These are phyloP conservation scores for Glossophaga mutica DNA, from an alignment of 2,797 vertebrate species.

Conservation along the genomic window DNA sequence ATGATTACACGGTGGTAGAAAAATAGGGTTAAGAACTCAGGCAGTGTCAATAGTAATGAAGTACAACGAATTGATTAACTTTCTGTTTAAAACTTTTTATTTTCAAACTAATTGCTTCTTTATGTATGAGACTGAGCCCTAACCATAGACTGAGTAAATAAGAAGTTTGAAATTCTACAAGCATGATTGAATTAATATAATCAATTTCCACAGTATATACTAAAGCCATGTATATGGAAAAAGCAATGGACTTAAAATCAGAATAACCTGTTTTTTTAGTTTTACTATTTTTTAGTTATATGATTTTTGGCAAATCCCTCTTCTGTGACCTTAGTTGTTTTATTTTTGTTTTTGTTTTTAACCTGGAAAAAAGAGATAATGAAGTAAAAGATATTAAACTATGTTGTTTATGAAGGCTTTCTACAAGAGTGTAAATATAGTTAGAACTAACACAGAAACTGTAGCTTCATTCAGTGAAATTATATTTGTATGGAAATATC, in stretches of 20 bases:
- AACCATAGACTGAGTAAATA: constrained; percentile 14
- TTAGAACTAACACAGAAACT: background rate
- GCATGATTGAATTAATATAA: constrained; percentile 51
- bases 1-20: background rate
- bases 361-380: background rate
- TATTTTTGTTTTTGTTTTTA: background rate
- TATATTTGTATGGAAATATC: background rate
- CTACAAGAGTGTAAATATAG: background rate
- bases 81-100: constrained; percentile 34
- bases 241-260: background rate
- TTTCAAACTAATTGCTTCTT: constrained; percentile 47
- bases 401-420: background rate
- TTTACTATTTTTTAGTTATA: background rate
- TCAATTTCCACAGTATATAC: constrained; percentile 35
- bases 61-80: constrained; percentile 31
- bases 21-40: background rate
- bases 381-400: background rate
- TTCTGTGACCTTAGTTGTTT: background rate
- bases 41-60: background rate
- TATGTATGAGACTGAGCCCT: background rate
- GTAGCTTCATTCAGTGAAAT: background rate
- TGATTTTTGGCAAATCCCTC: background rate
- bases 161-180: constrained; percentile 43
- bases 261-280: background rate
- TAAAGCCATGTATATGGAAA: background rate